Conservation (phyloP, 2,888 invertebrate genomes). For the Phortica magna region DNA sequence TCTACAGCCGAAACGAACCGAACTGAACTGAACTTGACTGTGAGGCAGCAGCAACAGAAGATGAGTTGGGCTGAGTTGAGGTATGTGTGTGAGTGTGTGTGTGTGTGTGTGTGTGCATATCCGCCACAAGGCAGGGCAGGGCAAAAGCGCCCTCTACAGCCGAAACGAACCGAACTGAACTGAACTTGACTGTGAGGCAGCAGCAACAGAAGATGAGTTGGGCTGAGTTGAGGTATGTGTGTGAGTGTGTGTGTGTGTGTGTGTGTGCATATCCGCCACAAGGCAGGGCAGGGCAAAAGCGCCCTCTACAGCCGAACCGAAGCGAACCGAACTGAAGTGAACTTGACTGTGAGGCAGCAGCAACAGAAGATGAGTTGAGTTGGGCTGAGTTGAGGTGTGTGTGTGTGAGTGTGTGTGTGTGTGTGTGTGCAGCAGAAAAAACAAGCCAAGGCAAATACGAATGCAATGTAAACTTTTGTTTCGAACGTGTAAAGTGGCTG, state of each 20-base stretch:
- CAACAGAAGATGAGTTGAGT: no score
- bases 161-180: not conserved
- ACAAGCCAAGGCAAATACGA: slow-evolving; percentile 8
- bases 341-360: not conserved
- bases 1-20: not conserved
- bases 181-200: not conserved
- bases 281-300: slow-evolving; percentile 3
- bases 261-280: not conserved
- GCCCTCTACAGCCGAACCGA: not conserved
- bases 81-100: no score
- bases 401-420: no score
- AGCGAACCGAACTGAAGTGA: not conserved
- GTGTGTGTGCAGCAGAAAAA: not conserved
- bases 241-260: no score
- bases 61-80: no score
- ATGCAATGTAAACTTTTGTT: slow-evolving; percentile 28
- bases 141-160: not conserved
- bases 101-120: slow-evolving; percentile 9
- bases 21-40: not conserved
- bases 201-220: no score
- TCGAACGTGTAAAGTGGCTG: slow-evolving; percentile 31
- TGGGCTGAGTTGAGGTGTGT: no score
- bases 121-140: not conserved
- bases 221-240: no score
- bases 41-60: no score